These are phyloP conservation scores for Octomys mimax DNA, from an alignment of 2,797 vertebrate species.

Conservation along the genomic window DNA sequence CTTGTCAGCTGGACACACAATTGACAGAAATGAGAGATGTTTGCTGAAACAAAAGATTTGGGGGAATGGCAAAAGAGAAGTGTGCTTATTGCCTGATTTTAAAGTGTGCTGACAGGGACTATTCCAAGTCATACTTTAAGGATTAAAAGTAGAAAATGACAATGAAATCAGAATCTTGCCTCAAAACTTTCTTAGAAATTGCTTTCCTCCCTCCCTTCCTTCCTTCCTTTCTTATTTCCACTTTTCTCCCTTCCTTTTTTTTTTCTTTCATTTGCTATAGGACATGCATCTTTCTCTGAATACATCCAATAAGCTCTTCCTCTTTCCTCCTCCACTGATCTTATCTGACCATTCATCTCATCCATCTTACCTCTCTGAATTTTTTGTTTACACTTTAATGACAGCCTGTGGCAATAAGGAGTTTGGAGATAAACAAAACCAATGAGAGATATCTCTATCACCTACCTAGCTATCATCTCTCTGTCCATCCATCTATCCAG, in stretches of 20 bases:
- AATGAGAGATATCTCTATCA: neutral
- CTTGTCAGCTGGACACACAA: neutral
- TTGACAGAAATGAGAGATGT: neutral
- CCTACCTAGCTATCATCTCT: neutral
- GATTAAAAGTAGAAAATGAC: slow-evolving; percentile 16
- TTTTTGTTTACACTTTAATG: slow-evolving; percentile 21
- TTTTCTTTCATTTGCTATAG: neutral
- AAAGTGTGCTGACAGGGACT: neutral
- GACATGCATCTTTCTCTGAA: neutral
- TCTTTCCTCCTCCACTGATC: neutral
- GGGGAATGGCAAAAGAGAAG: neutral
- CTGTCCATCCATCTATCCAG: neutral
- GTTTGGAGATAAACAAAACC: neutral
- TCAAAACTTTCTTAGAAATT: neutral
- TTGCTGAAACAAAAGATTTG: slow-evolving; percentile 17
- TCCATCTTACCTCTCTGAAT: neutral
- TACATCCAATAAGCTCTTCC: neutral
- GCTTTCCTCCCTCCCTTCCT: neutral
- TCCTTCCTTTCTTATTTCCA: neutral
- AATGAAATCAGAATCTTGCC: neutral
- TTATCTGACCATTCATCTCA: neutral
- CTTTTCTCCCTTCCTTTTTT: neutral
- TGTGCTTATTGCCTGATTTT: slow-evolving; percentile 30
- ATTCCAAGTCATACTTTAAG: neutral
- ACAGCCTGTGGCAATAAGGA: neutral